Conservation (phyloP, 2,888 invertebrate species). For the Eupithecia centaureata region DNA sequence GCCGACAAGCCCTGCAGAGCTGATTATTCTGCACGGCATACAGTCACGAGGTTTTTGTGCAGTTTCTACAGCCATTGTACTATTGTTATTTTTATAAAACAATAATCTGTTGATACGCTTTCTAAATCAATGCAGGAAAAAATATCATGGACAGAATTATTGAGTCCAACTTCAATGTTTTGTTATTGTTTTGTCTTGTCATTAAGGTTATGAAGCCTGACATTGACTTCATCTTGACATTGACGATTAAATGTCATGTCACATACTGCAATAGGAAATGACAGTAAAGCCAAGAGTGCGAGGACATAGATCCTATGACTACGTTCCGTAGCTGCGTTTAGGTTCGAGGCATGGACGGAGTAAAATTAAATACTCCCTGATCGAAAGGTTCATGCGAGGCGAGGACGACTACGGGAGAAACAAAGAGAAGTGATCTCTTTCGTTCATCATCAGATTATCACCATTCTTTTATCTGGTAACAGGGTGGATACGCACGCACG, state of each 20-base stretch:
- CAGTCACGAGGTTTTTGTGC: slow-evolving; percentile 81
- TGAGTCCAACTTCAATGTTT: not conserved
- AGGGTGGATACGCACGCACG: too few species aligned
- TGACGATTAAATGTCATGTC: not conserved
- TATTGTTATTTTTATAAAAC: not conserved
- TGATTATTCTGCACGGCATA: slow-evolving; percentile 83
- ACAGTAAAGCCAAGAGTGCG: not conserved
- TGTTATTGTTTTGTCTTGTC: not conserved
- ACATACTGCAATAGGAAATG: not conserved
- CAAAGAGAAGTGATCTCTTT: not conserved
- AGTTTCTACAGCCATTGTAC: slow-evolving; percentile 60
- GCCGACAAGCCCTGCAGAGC: slow-evolving; percentile 85
- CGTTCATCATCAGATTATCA: not conserved
- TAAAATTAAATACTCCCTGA: not conserved
- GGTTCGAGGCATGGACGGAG: not conserved
- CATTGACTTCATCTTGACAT: not conserved
- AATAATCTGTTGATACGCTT: not conserved
- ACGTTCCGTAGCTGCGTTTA: too few species aligned
- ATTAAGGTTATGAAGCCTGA: not conserved
- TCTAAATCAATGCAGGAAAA: not conserved
- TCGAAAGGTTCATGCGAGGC: not conserved
- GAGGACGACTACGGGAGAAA: too few species aligned
- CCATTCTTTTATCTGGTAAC: too few species aligned
- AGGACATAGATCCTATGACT: too few species aligned
- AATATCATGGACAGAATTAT: too few species aligned